Conservation (phyloP, 2,113 vertebrate species). For the Calidris pugnax region DNA sequence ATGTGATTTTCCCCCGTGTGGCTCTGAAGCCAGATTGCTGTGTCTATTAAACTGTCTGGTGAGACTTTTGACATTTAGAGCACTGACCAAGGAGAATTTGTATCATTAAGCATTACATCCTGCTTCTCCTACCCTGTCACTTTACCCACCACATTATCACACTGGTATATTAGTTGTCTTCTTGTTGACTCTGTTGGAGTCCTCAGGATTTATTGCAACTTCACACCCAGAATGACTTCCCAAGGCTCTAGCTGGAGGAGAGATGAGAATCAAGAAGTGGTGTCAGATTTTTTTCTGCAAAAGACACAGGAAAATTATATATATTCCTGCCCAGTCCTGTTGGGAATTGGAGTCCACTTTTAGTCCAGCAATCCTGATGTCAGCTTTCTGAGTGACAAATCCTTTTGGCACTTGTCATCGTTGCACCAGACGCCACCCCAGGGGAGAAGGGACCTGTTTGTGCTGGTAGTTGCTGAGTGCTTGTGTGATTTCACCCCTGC, state of each 20-base stretch:
- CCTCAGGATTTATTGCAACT: not conserved
- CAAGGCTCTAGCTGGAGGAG: not conserved
- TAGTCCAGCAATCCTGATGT: not conserved
- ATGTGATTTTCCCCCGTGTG: not conserved
- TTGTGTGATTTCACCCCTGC: constrained; percentile 5
- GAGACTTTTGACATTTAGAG: not conserved
- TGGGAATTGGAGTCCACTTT: not conserved
- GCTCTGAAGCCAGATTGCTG: not conserved
- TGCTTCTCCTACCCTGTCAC: not conserved
- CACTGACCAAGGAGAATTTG: not conserved
- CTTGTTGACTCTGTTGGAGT: not conserved
- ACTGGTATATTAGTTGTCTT: not conserved
- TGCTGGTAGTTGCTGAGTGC: not conserved
- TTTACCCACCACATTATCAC: not conserved
- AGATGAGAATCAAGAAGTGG: not conserved
- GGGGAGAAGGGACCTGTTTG: not conserved
- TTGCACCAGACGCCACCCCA: not conserved
- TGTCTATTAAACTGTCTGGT: not conserved
- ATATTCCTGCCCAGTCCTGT: not conserved
- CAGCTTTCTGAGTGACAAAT: constrained; percentile 39
- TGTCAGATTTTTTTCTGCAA: not conserved
- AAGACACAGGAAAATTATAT: not conserved
- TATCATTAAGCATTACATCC: not conserved
- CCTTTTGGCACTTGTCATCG: constrained; percentile 12
- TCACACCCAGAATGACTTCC: not conserved